These are phyloP conservation scores for Leiothrix lutea DNA, from an alignment of 2,113 vertebrate species.

Conservation along the genomic window DNA sequence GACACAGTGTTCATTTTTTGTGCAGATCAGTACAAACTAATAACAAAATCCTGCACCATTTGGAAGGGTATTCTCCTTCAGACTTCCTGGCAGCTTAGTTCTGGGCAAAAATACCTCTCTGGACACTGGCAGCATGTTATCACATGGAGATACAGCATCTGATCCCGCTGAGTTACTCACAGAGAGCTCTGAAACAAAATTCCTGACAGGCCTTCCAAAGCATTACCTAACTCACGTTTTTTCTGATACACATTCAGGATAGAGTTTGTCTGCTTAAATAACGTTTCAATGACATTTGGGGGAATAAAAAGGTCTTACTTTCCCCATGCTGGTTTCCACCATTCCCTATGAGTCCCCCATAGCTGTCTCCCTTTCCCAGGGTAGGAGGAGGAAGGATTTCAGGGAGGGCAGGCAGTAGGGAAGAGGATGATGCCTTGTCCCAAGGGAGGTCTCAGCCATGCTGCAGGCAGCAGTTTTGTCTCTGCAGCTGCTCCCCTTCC, in stretches of 20 bases:
- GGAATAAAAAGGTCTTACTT: neutral
- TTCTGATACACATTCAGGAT: neutral
- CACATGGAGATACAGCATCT: slow-evolving; percentile 26
- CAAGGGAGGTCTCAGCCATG: neutral
- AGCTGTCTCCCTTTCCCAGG: neutral
- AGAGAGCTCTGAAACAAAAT: neutral
- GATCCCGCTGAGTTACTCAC: neutral
- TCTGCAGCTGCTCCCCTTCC: neutral
- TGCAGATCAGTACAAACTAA: neutral
- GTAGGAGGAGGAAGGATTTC: neutral
- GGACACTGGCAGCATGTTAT: neutral
- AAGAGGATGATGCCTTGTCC: neutral
- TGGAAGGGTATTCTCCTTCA: slow-evolving; percentile 18
- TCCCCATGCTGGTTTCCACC: neutral
- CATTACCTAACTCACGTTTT: slow-evolving; percentile 20
- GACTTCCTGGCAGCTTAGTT: slow-evolving; percentile 1
- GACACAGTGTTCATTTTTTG: neutral
- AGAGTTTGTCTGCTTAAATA: neutral
- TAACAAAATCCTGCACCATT: neutral
- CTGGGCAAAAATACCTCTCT: slow-evolving; percentile 12
- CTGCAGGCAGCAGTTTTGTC: neutral
- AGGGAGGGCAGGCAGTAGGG: neutral
- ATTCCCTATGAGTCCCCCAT: neutral
- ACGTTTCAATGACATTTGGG: neutral
- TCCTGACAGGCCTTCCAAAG: slow-evolving; percentile 6